Evolutionary conservation across 2,113 vertebrate species (phyloP).

Genomic region (Pseudopodoces humilis): DNA sequence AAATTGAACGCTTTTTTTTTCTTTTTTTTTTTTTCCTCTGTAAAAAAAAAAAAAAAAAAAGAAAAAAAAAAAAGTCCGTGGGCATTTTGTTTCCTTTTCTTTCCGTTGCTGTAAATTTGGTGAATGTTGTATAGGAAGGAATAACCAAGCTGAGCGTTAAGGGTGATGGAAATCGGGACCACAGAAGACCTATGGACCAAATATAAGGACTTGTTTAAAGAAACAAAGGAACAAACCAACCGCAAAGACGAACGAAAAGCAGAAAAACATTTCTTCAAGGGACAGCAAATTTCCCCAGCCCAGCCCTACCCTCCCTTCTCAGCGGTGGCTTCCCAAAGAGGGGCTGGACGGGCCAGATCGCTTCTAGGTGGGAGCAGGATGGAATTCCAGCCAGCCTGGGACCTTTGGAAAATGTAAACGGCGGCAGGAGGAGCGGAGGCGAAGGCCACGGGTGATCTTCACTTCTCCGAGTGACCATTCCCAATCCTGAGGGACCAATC

Average conservation of each 20-base stretch:
- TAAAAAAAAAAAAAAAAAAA: not conserved
- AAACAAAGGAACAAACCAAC: not conserved
- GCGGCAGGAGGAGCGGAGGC: not conserved
- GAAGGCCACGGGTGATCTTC: not conserved
- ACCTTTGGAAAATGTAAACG: not conserved
- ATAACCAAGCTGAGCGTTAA: conserved; percentile 9
- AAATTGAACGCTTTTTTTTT: not conserved
- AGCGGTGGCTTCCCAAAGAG: conserved; percentile 5
- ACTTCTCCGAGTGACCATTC: not conserved
- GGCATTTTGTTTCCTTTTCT: not conserved
- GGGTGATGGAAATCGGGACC: conserved; percentile 24
- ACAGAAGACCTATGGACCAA: conserved; percentile 51
- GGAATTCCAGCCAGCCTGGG: not conserved
- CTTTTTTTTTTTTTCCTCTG: not conserved
- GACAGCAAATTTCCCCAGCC: not conserved
- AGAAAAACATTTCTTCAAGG: not conserved
- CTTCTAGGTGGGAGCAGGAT: conserved; percentile 8
- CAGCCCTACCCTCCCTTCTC: not conserved
- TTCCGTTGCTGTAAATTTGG: conserved; percentile 51
- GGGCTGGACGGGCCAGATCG: not conserved
- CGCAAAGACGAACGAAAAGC: not conserved
- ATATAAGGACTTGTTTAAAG: not conserved
- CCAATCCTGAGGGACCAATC: not conserved
- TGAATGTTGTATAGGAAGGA: conserved; percentile 52
- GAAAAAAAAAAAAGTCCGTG: no score